Base-by-base conservation (phyloP, 1,140 invertebrate genomes). In the Apis laboriosa region DNA sequence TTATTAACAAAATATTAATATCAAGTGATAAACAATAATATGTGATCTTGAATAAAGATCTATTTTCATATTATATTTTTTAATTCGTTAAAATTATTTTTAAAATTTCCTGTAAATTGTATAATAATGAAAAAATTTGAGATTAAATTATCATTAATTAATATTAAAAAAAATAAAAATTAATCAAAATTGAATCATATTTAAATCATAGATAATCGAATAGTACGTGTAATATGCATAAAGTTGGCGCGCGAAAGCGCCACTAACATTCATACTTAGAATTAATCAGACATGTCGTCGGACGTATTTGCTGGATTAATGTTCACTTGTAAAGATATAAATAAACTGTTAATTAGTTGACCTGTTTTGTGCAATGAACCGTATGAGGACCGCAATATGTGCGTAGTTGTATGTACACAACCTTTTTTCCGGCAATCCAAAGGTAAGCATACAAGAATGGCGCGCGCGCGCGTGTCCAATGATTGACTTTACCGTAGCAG, bases 311-410 rank as follows among this genome's bases (percentile, higher is more conserved):
- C 66, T 81, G 78, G 78, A 77, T 89, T 88, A 87, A 86, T 86
- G 81, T 72, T 84, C 78, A 66, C 83, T 58, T 58, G 83, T 21
- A 89, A 91, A 91, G 75, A 92, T 91, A 90, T 93, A 92, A 93
- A 93, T 91, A 92, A 92, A 92, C 75, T 80, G 80, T 76, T 86
- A 64, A 80, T 88, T 81, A 93, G 90, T 87, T 93, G 92, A 93
- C 90, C 81, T 88, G 82, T 83, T 75, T 79, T 70, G 68, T 84
- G 87, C 82, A 73, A 87, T 85, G 84, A 87, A 84, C 71, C 71
- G 17, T 83, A 75, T 61, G 68, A 86, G 77, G 86, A 60, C 77
- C 70, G 85, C 91, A 92, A 91, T 91, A 92, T 92, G 91, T 84
- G 85, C 84, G 88, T 89, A 89, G 80, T 53, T 88, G 77, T 77